phyloP scores from a whole-genome alignment of 1,140 invertebrate species.

The Acromyrmex charruanus region DNA sequence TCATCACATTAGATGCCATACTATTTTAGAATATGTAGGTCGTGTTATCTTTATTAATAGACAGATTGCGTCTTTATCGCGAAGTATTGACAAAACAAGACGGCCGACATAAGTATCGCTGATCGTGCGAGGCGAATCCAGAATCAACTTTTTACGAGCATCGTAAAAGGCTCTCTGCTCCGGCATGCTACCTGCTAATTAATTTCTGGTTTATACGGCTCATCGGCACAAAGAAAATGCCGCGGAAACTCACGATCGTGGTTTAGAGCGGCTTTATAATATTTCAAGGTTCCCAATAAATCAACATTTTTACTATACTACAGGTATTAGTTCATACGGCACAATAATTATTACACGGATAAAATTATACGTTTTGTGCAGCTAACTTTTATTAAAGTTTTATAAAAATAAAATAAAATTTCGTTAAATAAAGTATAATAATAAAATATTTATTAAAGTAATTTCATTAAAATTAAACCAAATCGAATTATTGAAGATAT shows the following conservation, averaged over 20 bases:
- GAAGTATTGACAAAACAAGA: slow-evolving; percentile 8
- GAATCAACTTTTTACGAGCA: slow-evolving; percentile 62
- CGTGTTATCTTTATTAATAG: slow-evolving; percentile 25
- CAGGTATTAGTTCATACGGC: no score
- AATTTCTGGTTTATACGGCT: slow-evolving; percentile 58
- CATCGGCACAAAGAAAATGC: slow-evolving; percentile 33
- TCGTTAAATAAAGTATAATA: neutral
- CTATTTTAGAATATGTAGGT: neutral
- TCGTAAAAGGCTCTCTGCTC: slow-evolving; percentile 48
- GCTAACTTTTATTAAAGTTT: neutral
- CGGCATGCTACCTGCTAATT: slow-evolving; percentile 62
- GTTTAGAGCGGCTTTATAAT: neutral
- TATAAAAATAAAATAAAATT: no score
- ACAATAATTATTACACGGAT: neutral
- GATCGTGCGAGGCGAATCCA: neutral
- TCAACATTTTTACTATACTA: neutral
- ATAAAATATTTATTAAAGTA: neutral
- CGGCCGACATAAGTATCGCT: neutral
- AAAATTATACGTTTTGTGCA: neutral
- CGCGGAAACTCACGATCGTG: slow-evolving; percentile 19
- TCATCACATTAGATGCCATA: neutral
- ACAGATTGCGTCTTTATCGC: slow-evolving; percentile 1
- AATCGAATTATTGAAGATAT: neutral
- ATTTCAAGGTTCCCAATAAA: neutral
- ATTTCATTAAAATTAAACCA: neutral